phyloP scores from a whole-genome alignment of 2,888 invertebrate species.

The Blastobasis adustella region DNA sequence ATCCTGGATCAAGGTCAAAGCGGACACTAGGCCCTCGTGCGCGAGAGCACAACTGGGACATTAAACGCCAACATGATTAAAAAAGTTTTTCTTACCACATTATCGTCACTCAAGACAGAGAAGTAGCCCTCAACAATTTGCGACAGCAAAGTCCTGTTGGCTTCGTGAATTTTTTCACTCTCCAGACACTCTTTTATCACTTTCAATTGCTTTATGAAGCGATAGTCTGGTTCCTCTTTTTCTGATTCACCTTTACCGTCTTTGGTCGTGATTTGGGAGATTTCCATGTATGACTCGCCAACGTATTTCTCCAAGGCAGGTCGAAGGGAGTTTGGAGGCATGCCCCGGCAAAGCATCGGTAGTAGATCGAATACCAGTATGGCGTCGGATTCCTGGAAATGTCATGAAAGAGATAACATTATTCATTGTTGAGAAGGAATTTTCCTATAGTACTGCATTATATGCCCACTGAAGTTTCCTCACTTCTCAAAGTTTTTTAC shows the following conservation, averaged over 20 bases:
- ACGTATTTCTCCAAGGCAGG: slow-evolving; percentile 69
- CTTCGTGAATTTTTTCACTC: slow-evolving; percentile 72
- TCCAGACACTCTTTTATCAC: slow-evolving; percentile 56
- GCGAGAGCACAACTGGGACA: no score
- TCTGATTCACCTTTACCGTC: background rate
- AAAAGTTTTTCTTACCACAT: slow-evolving; percentile 42
- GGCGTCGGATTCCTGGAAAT: slow-evolving; percentile 61
- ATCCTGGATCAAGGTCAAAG: no score
- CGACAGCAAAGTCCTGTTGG: slow-evolving; percentile 70
- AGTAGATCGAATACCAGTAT: slow-evolving; percentile 66
- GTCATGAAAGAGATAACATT: no score
- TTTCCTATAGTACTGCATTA: no score
- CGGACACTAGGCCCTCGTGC: no score
- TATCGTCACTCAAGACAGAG: slow-evolving; percentile 50
- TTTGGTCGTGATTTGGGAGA: slow-evolving; percentile 24
- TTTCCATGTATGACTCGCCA: slow-evolving; percentile 34
- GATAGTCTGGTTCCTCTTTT: slow-evolving; percentile 19
- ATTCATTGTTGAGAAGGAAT: no score
- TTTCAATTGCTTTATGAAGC: slow-evolving; percentile 40
- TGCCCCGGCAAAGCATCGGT: slow-evolving; percentile 69
- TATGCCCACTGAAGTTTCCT: no score
- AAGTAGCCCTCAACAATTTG: slow-evolving; percentile 65
- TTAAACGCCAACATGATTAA: background rate
- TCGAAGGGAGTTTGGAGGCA: slow-evolving; percentile 74
- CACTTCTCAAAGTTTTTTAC: no score